Evolutionary conservation across 1,140 invertebrate genomes (phyloP), one percentile per base, ranked within the genome.

Genomic region (Dinothrombium tinctorium): DNA sequence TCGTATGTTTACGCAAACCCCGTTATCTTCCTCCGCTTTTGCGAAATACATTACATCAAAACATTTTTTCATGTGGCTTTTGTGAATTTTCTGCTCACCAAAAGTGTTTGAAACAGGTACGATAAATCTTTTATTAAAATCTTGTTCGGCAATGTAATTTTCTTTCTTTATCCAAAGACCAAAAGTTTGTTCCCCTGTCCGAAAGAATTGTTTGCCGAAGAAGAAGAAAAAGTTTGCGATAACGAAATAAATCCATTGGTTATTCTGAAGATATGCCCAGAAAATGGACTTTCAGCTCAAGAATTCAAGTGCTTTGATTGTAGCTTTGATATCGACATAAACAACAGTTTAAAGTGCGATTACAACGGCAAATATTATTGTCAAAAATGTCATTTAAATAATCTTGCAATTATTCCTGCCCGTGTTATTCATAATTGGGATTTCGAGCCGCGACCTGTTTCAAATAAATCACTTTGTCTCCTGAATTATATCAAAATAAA

Each of bases 341-440:
- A 32, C 8, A 43, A n/a, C 17, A 22, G 14, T 32, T 20, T 41
- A 37, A 54, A 79, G 0, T 94, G 87, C 59, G 79, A 87, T 51
- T 94, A 89, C 54, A 76, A 73, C 49, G 84, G 83, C 0, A 55
- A 73, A 2, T 89, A 84, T 57, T 95, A 81, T 59, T 94, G 87
- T 55, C 69, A 72, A 2, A 71, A 71, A 14, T 94, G 87, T 53
- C 84, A 94, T 59, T 50, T 53, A 14, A 32, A 28, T 26, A 73
- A 77, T 43, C 56, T 62, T 12, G 69, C 66, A 36, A 62, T 77
- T 0, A 80, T 89, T 44, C 87, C 87, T 3, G 79, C 86, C 0
- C 65, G 81, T 44, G 73, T 94, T 4, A 63, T 90, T 1, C 75
- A 81, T 50, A 92, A 92, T 56, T 95, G 87, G 87, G 84, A 92